Evolutionary conservation across 2,797 vertebrate genomes (phyloP).

Genomic region (Pipistrellus pygmaeus): DNA sequence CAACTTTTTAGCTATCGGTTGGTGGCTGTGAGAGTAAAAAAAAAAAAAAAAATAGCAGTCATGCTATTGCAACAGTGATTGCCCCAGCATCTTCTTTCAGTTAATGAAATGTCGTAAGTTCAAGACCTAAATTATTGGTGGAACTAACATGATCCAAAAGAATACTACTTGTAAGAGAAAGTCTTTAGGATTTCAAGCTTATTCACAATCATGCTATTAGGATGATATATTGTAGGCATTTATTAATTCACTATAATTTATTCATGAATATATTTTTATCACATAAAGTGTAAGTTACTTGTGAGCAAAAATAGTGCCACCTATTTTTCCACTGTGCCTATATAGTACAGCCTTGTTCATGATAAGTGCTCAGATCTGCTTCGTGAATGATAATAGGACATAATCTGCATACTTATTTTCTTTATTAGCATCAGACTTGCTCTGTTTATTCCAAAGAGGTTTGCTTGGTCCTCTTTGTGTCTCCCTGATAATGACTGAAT

Average conservation of each 20-base stretch:
- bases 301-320: not conserved
- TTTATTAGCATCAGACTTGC: not conserved
- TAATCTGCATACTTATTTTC: not conserved
- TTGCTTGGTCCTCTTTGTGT: not conserved
- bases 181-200: conserved; percentile 2
- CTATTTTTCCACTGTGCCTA: not conserved
- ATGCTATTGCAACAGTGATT: conserved; percentile 42
- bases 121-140: conserved; percentile 46
- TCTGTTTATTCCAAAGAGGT: not conserved
- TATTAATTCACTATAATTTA: not conserved
- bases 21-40: not conserved
- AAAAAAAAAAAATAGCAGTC: not conserved
- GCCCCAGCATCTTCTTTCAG: conserved; percentile 59
- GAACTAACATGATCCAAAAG: conserved; percentile 20
- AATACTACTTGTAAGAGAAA: not conserved
- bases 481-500: not conserved
- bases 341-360: not conserved
- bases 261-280: not conserved
- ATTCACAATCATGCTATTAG: not conserved
- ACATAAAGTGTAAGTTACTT: not conserved
- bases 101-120: conserved; percentile 72
- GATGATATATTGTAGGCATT: not conserved
- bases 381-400: not conserved
- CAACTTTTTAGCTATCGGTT: not conserved
- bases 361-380: not conserved